Evolutionary conservation across 1,140 invertebrate species (phyloP), one percentile per base, ranked within the genome.

Genomic region (Zaprionus lachaisei): DNA sequence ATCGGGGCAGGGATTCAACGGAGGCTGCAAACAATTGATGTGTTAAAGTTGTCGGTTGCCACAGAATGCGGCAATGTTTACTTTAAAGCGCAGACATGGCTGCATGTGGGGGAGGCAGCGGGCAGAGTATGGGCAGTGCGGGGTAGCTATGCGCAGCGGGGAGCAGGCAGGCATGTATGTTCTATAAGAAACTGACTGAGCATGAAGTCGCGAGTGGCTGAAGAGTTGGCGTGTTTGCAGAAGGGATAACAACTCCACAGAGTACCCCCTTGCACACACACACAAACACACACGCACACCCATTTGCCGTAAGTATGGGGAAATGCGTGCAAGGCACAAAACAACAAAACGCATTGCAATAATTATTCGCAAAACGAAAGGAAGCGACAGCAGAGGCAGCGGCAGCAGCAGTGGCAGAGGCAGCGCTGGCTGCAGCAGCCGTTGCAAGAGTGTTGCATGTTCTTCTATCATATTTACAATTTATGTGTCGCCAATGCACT

Each of bases 391-490:
- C 61, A 37, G 24, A 26, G 24, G 24, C 24, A 5, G 4, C 5
- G 24, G 24, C 24, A 26, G 24, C 47, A 77, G 38, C 57, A 47
- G 54, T 51, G 44, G 64, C 49, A 44, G 31, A 5, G 67, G 58
- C 61, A 74, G 34, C 64, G 55, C 7, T 34, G 31, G 22, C 56
- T n/a, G 34, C 54, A 28, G 55, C 68, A 58, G 65, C 51, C 37
- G 34, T 60, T 66, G 51, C 77, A 56, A 71, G 66, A 74, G 77
- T 83, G 83, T 72, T 77, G 81, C 81, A 80, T 85, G 82, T 85
- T 85, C 83, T 85, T 85, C 79, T 90, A 87, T 89, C 83, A 86
- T 86, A 86, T 89, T 87, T 81, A 69, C 86, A 87, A 87, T 87
- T 87, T 87, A 90, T 87, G 81, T 87, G 84, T 87, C 85, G 85